Evolutionary conservation across 2,888 invertebrate species (phyloP).

Genomic region (Allolobophora icterica): DNA sequence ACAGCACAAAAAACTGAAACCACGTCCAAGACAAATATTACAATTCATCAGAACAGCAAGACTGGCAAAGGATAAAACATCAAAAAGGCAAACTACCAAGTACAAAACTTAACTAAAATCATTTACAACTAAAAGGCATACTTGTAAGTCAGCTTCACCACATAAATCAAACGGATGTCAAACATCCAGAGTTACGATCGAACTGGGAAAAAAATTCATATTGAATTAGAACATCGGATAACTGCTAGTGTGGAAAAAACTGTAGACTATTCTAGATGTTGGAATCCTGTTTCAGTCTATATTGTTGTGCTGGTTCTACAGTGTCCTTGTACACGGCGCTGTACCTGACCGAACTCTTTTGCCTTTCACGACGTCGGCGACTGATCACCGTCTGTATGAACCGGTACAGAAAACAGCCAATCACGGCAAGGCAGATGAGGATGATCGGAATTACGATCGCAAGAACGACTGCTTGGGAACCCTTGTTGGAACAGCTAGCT

Average conservation of each 20-base stretch:
- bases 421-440: conserved; percentile 22
- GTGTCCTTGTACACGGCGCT: conserved; percentile 36
- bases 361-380: neutral
- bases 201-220: neutral
- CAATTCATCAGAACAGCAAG: too few relatives aligned
- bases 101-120: neutral
- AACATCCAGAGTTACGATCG: neutral
- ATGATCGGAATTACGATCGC: conserved; percentile 30
- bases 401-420: conserved; percentile 31
- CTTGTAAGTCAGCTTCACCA: neutral
- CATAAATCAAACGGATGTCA: neutral
- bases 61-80: too few relatives aligned
- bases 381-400: conserved; percentile 25
- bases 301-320: conserved; percentile 18
- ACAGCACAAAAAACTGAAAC: neutral
- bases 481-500: neutral
- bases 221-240: neutral
- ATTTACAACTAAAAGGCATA: neutral
- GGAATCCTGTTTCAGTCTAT: neutral
- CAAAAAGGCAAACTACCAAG: neutral
- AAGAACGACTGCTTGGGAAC: neutral
- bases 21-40: neutral
- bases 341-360: conserved; percentile 33
- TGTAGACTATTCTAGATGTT: neutral
- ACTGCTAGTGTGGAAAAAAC: neutral